Percentiles rank a stretch among this genome's conserved stretches.
These are phyloP conservation scores for Mellilla xanthometata DNA, from an alignment of 2,888 invertebrate genomes.

Conservation along the genomic window DNA sequence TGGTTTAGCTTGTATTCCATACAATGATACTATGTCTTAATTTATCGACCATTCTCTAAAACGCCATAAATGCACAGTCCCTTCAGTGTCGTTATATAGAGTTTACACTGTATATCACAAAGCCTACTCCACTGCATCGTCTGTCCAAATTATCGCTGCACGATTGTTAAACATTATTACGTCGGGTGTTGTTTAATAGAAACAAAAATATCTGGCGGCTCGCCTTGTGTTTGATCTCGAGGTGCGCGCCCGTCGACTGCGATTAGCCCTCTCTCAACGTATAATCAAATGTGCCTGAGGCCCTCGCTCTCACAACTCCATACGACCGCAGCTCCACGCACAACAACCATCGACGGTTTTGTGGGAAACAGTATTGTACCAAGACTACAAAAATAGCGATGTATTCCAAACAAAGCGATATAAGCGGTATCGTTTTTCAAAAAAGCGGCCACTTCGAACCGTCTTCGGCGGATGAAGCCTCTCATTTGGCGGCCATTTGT, in stretches of 20 bases:
- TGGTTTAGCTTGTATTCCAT: too few species aligned
- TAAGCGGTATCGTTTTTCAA: slow-evolving; percentile 39
- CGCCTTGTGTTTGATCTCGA: slow-evolving; percentile 83
- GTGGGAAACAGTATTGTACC: not conserved
- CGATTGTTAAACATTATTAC: slow-evolving; percentile 84
- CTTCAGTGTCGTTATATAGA: too few species aligned
- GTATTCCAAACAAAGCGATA: slow-evolving; percentile 23
- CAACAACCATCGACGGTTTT: slow-evolving; percentile 44
- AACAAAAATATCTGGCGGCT: slow-evolving; percentile 83
- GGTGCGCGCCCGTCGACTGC: slow-evolving; percentile 82
- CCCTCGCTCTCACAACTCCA: slow-evolving; percentile 47
- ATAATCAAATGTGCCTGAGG: slow-evolving; percentile 81
- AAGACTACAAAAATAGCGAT: slow-evolving; percentile 24
- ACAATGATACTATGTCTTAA: too few species aligned
- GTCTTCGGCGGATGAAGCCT: slow-evolving; percentile 76
- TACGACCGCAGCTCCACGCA: slow-evolving; percentile 23
- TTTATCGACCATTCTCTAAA: too few species aligned
- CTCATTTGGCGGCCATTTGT: slow-evolving; percentile 82
- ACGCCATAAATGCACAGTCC: too few species aligned
- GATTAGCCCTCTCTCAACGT: slow-evolving; percentile 82
- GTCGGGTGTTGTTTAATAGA: slow-evolving; percentile 83
- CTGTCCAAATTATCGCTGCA: slow-evolving; percentile 80
- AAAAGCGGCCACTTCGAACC: slow-evolving; percentile 61
- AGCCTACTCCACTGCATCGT: slow-evolving; percentile 46
- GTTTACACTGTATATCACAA: too few species aligned